Evolutionary conservation across 2,113 vertebrate species (phyloP), one percentile per base, ranked within the genome.

Genomic region (Hippocampus comes): DNA sequence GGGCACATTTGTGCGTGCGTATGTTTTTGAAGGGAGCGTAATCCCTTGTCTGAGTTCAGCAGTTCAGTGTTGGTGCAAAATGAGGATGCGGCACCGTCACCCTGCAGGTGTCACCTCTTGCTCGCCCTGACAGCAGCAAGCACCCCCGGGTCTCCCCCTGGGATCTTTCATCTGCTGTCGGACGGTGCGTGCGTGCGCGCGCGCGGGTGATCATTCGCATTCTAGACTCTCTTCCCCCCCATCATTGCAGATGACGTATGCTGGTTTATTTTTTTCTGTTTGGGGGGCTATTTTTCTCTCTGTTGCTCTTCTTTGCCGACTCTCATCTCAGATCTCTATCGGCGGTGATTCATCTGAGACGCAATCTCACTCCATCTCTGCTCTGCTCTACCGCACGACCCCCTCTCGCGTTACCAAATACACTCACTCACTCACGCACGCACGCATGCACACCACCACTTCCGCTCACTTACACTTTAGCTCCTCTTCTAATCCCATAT

Each of bases 311-410:
- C 5, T n/a, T 64, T 70, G 42, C 75, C 43, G 67, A 87, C 80
- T 81, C 66, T 84, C 77, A 75, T 75, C 68, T 76, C 79, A 84
- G 82, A 89, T 90, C 84, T 90, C 79, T 86, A 89, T 91, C 84
- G 53, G 71, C 60, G n/a, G 27, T 87, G 85, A 90, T 91, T 87
- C 88, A 90, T 91, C 87, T 76, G 73, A 77, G 78, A 78, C 72
- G 80, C 77, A 74, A 87, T 89, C 79, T 71, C 30, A 41, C 65
- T 43, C 55, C 48, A 65, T 80, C 76, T 67, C 72, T 79, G 46
- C 76, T 67, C 72, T 79, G 46, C 67, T 38, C 57, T 25, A 18
- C 65, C 55, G 46, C 70, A 70, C 21, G 21, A 1, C 53, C 51
- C 51, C 57, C 67, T 18, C 34, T 55, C 55, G 10, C 17, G 20